These are phyloP conservation scores for Autographa pulchrina DNA, from an alignment of 2,888 invertebrate genomes.

Conservation along the genomic window DNA sequence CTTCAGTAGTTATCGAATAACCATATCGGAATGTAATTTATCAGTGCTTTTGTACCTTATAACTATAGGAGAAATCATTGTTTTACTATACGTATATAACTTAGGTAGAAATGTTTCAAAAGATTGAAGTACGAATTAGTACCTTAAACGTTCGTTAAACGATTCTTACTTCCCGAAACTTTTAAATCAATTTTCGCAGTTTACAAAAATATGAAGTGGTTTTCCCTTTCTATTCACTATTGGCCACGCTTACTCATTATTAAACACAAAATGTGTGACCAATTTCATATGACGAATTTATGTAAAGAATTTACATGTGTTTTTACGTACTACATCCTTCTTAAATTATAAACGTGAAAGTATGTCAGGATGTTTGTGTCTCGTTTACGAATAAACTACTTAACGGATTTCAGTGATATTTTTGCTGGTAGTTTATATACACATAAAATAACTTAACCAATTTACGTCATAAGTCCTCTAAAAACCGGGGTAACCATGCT, in stretches of 20 bases:
- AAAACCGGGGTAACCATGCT: too few species aligned
- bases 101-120: not conserved
- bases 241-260: constrained; percentile 26
- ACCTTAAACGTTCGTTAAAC: too few species aligned
- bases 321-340: not conserved
- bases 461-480: too few species aligned
- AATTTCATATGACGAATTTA: constrained; percentile 8
- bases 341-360: not conserved
- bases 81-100: not conserved
- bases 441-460: too few species aligned
- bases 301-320: not conserved
- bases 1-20: not conserved
- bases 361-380: not conserved
- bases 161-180: too few species aligned
- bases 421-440: not conserved
- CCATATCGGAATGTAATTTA: not conserved
- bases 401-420: not conserved
- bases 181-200: not conserved
- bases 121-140: too few species aligned
- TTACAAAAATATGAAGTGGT: not conserved
- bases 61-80: not conserved
- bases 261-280: constrained; percentile 3
- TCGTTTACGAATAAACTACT: not conserved
- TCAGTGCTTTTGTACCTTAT: not conserved
- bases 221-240: constrained; percentile 1